These are phyloP conservation scores for Hafferia zeledoni DNA, from an alignment of 2,797 vertebrate species.

Conservation along the genomic window DNA sequence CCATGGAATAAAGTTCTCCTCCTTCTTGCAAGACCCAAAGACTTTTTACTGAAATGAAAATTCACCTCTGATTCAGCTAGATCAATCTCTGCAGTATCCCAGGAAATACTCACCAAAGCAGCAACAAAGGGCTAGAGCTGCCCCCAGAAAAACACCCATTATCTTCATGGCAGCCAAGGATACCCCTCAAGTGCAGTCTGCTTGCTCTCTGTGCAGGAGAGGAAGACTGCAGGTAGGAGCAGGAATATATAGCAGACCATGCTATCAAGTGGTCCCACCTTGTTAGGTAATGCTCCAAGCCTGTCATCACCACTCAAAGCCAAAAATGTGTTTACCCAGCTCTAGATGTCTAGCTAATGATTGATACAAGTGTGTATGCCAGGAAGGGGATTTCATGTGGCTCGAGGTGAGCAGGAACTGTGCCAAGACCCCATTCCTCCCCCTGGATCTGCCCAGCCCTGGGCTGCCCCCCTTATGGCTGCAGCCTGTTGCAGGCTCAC, in stretches of 20 bases:
- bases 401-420: rapidly evolving
- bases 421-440: background rate
- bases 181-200: background rate
- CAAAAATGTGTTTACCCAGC: constrained; percentile 51
- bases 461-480: rapidly evolving
- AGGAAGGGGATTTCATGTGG: background rate
- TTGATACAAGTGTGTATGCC: background rate
- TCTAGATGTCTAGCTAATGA: constrained; percentile 58
- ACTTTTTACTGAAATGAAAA: background rate
- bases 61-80: background rate
- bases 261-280: background rate
- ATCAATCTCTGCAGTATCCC: background rate
- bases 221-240: background rate
- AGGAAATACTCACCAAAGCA: constrained; percentile 45
- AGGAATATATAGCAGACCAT: constrained; percentile 36
- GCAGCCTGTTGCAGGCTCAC: rapidly evolving
- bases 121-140: constrained; percentile 42
- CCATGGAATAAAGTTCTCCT: background rate
- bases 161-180: constrained; percentile 26
- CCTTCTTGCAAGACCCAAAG: background rate
- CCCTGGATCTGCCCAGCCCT: background rate
- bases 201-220: background rate
- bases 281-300: background rate
- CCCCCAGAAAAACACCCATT: background rate
- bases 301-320: constrained; percentile 36